Evolutionary conservation across 2,888 invertebrate species (phyloP).

Genomic region (Drosophila mimica): DNA sequence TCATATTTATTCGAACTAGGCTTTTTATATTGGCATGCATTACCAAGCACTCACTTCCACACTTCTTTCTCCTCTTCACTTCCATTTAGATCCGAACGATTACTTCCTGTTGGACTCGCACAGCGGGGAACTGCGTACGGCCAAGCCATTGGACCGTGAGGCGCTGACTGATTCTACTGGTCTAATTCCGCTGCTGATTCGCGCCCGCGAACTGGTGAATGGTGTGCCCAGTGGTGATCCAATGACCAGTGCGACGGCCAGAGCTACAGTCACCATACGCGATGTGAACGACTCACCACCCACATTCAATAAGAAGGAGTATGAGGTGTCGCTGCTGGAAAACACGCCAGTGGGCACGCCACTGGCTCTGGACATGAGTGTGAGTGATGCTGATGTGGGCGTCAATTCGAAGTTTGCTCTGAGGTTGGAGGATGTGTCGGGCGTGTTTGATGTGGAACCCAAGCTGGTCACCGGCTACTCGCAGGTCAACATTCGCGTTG

Average conservation of each 20-base stretch:
- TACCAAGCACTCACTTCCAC: background rate
- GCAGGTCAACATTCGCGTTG: slow-evolving; percentile 92
- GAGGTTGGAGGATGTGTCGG: slow-evolving; percentile 91
- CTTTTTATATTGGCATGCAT: background rate
- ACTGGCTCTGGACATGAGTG: slow-evolving; percentile 93
- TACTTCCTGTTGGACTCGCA: slow-evolving; percentile 92
- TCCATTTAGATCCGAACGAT: slow-evolving; percentile 91
- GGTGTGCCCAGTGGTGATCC: slow-evolving; percentile 89
- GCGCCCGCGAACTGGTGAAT: slow-evolving; percentile 91
- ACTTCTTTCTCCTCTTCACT: background rate
- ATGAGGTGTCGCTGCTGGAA: slow-evolving; percentile 92
- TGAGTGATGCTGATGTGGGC: slow-evolving; percentile 94
- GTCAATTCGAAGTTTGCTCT: slow-evolving; percentile 93
- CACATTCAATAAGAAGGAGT: slow-evolving; percentile 92
- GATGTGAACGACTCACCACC: slow-evolving; percentile 97
- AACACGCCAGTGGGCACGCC: slow-evolving; percentile 93
- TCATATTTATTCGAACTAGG: background rate
- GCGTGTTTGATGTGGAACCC: slow-evolving; percentile 94
- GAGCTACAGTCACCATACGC: slow-evolving; percentile 92
- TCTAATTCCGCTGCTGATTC: slow-evolving; percentile 90
- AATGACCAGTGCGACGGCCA: slow-evolving; percentile 89
- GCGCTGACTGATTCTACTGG: slow-evolving; percentile 92
- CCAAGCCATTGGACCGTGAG: slow-evolving; percentile 94
- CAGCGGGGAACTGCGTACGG: slow-evolving; percentile 93
- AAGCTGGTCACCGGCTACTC: slow-evolving; percentile 92